A percentile compares a stretch with the other conserved stretches of the same genome.
Evolutionary conservation across 37 sponge, comb jelly and placozoan species (phyloP).

Genomic region (Chondrilla cf. caribensis): DNA sequence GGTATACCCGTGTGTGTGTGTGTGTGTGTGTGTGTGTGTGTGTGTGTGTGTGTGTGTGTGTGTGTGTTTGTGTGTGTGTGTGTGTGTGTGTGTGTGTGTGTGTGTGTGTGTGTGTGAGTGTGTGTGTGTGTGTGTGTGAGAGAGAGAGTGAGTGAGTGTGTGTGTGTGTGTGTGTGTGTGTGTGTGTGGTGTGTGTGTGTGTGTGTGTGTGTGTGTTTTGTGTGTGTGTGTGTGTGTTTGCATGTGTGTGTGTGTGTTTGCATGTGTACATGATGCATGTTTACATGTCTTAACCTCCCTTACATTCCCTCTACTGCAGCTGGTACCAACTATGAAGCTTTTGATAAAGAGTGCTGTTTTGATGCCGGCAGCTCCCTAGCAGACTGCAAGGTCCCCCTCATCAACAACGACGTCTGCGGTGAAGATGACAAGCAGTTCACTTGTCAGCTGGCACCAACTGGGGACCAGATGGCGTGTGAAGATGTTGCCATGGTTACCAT

Average conservation of each 20-base stretch:
- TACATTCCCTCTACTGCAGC: not conserved
- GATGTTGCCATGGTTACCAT: slow-evolving; percentile 30
- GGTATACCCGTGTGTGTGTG: not conserved
- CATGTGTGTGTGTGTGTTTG: not conserved
- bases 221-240: not conserved
- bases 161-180: too few relatives aligned
- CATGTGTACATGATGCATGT: not conserved
- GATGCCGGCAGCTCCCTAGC: not conserved
- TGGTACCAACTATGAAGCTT: slow-evolving; percentile 22
- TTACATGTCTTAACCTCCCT: not conserved
- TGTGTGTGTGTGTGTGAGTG: too few relatives aligned
- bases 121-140: too few relatives aligned
- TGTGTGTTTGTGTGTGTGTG: not conserved
- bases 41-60: not conserved
- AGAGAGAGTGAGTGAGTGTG: too few relatives aligned
- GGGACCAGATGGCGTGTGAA: not conserved
- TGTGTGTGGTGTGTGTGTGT: too few relatives aligned
- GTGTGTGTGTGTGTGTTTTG: not conserved
- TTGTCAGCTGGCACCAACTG: not conserved
- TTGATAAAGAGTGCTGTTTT: slow-evolving; percentile 22
- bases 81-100: too few relatives aligned
- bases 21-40: not conserved
- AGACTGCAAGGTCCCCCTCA: not conserved
- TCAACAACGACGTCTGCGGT: not conserved
- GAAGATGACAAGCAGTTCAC: slow-evolving; percentile 13